Base-by-base conservation (phyloP, 2,797 vertebrate species). In the Serranus cabrilla region DNA sequence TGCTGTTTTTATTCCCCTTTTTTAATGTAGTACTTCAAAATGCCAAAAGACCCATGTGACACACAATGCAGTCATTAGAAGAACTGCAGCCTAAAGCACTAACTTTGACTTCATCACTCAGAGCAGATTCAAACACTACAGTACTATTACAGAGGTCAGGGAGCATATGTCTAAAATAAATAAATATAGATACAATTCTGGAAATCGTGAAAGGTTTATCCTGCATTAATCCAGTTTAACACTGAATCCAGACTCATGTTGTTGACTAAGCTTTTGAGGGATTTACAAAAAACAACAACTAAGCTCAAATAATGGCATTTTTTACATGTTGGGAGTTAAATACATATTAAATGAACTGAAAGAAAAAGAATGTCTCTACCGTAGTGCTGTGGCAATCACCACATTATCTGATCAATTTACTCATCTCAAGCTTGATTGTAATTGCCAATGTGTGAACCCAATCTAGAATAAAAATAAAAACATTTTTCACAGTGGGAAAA, bases 221-320 rank as follows among this genome's bases (percentile, higher is more conserved):
- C 62, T n/a, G 17, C 21, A 42, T 56, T 76, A 50, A 65, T 76
- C 60, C 58, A 49, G 23, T 51, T 68, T 55, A 70, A 58, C 21
- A 50, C 31, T 39, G 14, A 54, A 69, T 65, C 51, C 51, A 60
- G 55, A 43, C 18, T 68, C 27, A 47, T 71, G n/a, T 45, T 60
- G 42, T 65, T 78, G 27, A 62, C 51, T 43, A 46, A 65, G 25
- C 54, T 40, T 54, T 60, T 65, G 2, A 20, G 45, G 27, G 40
- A 62, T 37, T 69, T 18, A 23, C 17, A 54, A 40, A 71, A 49
- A 34, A 58, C 69, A 73, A 49, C 18, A 55, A 20, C 42, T 39
- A 42, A 40, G 2, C 46, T 59, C 52, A 69, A 31, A 64, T 25
- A 23, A 59, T 74, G 52, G 27, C 47, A 27, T n/a, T 74, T 59